Evolutionary conservation across 2,888 invertebrate species (phyloP), one percentile per base, ranked within the genome.

Genomic region (Pycnomerus fuliginosus): DNA sequence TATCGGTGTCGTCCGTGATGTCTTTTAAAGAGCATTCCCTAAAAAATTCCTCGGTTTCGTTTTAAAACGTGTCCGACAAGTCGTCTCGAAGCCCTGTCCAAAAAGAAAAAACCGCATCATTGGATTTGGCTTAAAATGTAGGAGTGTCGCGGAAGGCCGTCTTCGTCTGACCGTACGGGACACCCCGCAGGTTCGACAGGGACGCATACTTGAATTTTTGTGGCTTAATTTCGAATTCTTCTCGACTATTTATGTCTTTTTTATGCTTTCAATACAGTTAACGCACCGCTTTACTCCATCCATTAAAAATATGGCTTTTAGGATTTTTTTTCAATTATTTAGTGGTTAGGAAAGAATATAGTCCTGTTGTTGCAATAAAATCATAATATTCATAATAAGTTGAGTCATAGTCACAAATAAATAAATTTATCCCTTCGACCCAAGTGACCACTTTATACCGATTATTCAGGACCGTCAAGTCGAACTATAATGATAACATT

Each of bases 61-160:
- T 58, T 55, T 42, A 54, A 53, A 60, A 60, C 57, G 54, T 58
- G 60, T 57, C 55, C 50, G 56, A 60, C 57, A 56, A 52, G 51
- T 56, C 50, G 44, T 29, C 42, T 16, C 13, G 7, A 15, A 31
- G 16, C 16, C 16, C 16, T 10, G 33, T 8, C 28, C 3, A 35
- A 42, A 47, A 48, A 54, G 53, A 53, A 44, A 47, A 44, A 48
- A 46, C 38, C 28, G 35, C 47, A 35, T 39, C 42, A 51, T 43
- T 48, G 50, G 43, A 34, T 41, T 28, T 41, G 50, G 50, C 49
- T 45, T 44, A 45, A 52, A 52, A 53, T 37, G 54, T 56, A 53
- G 53, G 56, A 53, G 56, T 43, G 42, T 43, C 35, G 35, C 42
- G n/a, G n/a, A n/a, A n/a, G n/a, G n/a, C n/a, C n/a, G n/a, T n/a